These are phyloP conservation scores for Margaritifera margaritifera DNA, from an alignment of 2,888 invertebrate species.

Conservation along the genomic window DNA sequence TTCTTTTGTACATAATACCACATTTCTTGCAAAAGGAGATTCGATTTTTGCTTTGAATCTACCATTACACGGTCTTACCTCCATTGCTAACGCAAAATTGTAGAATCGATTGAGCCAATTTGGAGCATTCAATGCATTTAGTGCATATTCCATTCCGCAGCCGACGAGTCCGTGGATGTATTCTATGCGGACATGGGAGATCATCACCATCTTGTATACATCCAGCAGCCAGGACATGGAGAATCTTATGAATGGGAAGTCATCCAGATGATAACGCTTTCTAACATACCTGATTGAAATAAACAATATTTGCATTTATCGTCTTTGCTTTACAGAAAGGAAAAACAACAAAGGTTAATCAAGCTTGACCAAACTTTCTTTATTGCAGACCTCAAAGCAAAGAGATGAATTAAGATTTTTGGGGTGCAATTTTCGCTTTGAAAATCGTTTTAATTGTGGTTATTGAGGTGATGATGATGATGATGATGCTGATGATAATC, in stretches of 20 bases:
- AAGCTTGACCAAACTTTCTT: too few relatives aligned
- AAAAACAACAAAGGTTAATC: too few relatives aligned
- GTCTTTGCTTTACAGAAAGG: too few relatives aligned
- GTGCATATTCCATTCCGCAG: conserved; percentile 25
- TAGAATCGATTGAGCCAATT: conserved; percentile 10
- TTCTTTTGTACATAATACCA: too few relatives aligned
- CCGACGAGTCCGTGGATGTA: conserved; percentile 30
- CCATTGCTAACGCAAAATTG: too few relatives aligned
- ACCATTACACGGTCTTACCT: too few relatives aligned
- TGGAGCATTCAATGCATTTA: conserved; percentile 19
- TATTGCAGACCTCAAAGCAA: too few relatives aligned
- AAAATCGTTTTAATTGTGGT: neutral
- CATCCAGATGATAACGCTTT: conserved; percentile 12
- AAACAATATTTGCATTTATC: too few relatives aligned
- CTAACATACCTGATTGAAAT: neutral
- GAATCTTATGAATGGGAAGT: conserved; percentile 1
- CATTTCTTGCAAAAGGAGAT: too few relatives aligned
- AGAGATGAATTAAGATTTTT: too few relatives aligned
- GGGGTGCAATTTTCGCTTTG: neutral
- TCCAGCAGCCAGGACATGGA: conserved; percentile 32
- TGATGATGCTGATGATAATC: conserved; percentile 10
- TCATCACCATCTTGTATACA: conserved; percentile 20
- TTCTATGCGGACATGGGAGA: conserved; percentile 14
- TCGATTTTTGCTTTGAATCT: too few relatives aligned
- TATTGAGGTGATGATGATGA: conserved; percentile 10